Conservation (phyloP, 2,797 vertebrate species). For the Gymnodraco acuticeps region DNA sequence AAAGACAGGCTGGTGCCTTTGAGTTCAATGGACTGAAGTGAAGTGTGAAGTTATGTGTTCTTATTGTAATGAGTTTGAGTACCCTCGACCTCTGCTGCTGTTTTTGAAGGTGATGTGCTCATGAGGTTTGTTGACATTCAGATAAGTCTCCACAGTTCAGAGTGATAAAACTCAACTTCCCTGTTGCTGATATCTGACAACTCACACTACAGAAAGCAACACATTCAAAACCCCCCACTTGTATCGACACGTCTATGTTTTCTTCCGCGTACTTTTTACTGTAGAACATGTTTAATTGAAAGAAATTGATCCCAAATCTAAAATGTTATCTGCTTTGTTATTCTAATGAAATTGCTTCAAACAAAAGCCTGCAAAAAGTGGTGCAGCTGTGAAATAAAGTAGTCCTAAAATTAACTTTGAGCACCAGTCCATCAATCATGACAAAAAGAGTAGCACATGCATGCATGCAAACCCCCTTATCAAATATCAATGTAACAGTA, state of each 20-base stretch:
- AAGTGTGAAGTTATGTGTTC: background rate
- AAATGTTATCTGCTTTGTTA: slow-evolving; percentile 2
- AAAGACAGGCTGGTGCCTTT: slow-evolving; percentile 30
- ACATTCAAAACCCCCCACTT: background rate
- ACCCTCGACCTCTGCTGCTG: slow-evolving; percentile 1
- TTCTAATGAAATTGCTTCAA: slow-evolving; percentile 22
- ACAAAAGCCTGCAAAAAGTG: slow-evolving; percentile 1
- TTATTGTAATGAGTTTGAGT: slow-evolving; percentile 17
- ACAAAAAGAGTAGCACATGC: background rate
- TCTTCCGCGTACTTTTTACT: background rate
- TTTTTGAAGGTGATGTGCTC: slow-evolving; percentile 37
- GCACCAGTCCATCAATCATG: background rate
- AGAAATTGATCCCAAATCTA: background rate
- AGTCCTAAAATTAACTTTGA: background rate
- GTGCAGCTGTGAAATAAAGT: background rate
- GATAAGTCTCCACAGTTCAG: background rate
- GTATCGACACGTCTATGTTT: slow-evolving; percentile 28
- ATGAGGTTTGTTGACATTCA: slow-evolving; percentile 11
- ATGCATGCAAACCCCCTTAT: background rate
- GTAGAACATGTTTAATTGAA: slow-evolving; percentile 5
- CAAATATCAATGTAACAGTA: background rate
- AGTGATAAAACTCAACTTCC: slow-evolving; percentile 19
- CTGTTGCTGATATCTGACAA: slow-evolving; percentile 18
- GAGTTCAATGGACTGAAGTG: slow-evolving; percentile 14
- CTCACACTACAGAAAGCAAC: slow-evolving; percentile 35